Base-by-base conservation (phyloP, 2,888 invertebrate species). In the Sphaerophoria rueppellii region DNA sequence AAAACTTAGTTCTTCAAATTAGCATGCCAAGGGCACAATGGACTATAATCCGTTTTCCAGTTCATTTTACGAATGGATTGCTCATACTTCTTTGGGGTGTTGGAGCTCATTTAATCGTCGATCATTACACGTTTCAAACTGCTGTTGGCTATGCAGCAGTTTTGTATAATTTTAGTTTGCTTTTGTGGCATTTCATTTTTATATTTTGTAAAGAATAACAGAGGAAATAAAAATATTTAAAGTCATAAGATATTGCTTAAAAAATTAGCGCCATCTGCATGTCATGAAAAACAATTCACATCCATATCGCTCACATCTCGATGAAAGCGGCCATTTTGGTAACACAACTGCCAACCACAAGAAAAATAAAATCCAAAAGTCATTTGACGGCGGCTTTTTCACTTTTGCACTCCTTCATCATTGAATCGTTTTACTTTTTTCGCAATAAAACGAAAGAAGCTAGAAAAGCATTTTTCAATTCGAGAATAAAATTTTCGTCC, bases 1-100 rank as follows among this genome's bases (percentile, higher is more conserved):
- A 91, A 85, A 90, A 91, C 65, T 88, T 91, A 50, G 90, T 91
- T 40, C 88, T 91, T n/a, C 91, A 92, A 85, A 89, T 89, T 87
- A 90, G 90, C 76, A 91, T 91, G 89, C 89, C 90, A 16, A 89
- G 89, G 1, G 89, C 91, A 37, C 90, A 92, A 63, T 91, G 92
- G 91, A 90, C 87, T 7, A 89, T 90, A 37, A 91, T 91, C 7
- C 89, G 90, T 9, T 89, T 88, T 61, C 91, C 91, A 0, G 89
- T 92, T 6, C 90, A 91, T 85, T 90, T 91, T 24, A 90, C 90
- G n/a, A 91, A 91, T 76, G 90, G 91, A 16, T 80, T 91, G 3
- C 86, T 91, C 37, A 90, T 91, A 72, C 87, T 92, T 43, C 74
- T 91, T 4, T 92, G 91, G 91, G 91, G 91, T 43, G 87, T 88